Evolutionary conservation across 2,113 vertebrate species (phyloP).

Genomic region (Galeopterus variegatus): DNA sequence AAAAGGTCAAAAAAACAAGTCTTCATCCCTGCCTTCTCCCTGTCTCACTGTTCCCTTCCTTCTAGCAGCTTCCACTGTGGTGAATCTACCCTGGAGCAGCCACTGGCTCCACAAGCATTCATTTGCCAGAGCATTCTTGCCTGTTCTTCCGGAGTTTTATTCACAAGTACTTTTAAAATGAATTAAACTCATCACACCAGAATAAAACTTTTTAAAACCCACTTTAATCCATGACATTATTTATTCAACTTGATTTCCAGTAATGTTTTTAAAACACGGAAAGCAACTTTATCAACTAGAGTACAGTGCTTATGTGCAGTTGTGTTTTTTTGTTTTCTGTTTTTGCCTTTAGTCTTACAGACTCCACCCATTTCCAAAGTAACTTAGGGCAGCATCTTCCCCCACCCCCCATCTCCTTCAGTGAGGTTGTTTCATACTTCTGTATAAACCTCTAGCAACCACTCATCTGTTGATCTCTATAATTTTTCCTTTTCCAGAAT

Average conservation of each 20-base stretch:
- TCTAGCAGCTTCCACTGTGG: neutral
- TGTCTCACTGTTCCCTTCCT: neutral
- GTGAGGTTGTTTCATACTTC: neutral
- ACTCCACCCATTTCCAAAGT: neutral
- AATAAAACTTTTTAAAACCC: neutral
- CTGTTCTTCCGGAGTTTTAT: neutral
- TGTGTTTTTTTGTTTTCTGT: no score
- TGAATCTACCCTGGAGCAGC: neutral
- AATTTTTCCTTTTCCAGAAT: neutral
- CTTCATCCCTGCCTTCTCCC: neutral
- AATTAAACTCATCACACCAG: neutral
- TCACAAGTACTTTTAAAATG: neutral
- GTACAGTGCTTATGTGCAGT: neutral
- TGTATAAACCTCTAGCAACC: neutral
- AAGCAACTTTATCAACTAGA: neutral
- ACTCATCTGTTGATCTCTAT: neutral
- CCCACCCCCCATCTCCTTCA: neutral
- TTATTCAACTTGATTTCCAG: conserved; percentile 24
- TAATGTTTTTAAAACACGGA: neutral
- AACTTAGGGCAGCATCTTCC: neutral
- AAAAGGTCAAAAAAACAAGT: neutral
- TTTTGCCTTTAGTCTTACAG: neutral
- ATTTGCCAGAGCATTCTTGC: neutral
- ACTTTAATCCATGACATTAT: neutral
- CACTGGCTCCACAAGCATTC: neutral